phyloP scores from a whole-genome alignment of 2,888 invertebrate species.

The Caenorhabditis becei region DNA sequence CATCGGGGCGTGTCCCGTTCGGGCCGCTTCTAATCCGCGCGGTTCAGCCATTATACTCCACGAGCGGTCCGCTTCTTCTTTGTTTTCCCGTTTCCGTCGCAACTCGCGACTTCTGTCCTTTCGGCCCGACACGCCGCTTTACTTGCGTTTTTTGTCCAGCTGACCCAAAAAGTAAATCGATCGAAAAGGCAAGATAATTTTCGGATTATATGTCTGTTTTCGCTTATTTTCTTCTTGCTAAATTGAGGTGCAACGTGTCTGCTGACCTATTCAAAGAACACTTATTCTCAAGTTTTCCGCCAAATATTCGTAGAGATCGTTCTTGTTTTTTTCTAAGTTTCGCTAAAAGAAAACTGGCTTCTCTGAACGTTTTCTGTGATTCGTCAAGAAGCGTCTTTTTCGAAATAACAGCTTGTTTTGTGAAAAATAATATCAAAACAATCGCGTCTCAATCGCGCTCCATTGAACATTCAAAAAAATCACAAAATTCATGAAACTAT shows the following conservation, averaged over 20 bases:
- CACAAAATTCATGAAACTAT: too few relatives aligned
- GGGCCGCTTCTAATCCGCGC: slow-evolving; percentile 52
- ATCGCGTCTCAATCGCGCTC: too few relatives aligned
- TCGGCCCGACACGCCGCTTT: not conserved
- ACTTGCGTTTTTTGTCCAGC: slow-evolving; percentile 17
- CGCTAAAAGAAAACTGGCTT: too few relatives aligned
- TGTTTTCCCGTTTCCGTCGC: slow-evolving; percentile 20
- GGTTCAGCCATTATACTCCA: slow-evolving; percentile 44
- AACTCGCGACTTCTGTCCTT: slow-evolving; percentile 25
- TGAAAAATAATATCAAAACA: too few relatives aligned
- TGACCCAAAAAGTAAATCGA: slow-evolving; percentile 47
- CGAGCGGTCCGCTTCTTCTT: slow-evolving; percentile 28
- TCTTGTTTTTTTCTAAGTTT: too few relatives aligned
- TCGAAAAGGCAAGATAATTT: slow-evolving; percentile 40
- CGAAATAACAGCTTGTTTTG: too few relatives aligned
- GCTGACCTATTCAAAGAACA: not conserved
- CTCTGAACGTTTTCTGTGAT: too few relatives aligned
- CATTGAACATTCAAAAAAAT: too few relatives aligned
- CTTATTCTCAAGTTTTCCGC: too few relatives aligned
- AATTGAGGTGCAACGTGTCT: not conserved
- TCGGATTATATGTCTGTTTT: slow-evolving; percentile 37
- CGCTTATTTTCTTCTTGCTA: slow-evolving; percentile 22
- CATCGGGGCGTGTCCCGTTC: slow-evolving; percentile 46
- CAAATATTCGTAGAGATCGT: too few relatives aligned
- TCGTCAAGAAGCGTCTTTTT: too few relatives aligned